Evolutionary conservation across 2,888 invertebrate genomes (phyloP), one percentile per base, ranked within the genome.

Genomic region (Parnassius apollo): DNA sequence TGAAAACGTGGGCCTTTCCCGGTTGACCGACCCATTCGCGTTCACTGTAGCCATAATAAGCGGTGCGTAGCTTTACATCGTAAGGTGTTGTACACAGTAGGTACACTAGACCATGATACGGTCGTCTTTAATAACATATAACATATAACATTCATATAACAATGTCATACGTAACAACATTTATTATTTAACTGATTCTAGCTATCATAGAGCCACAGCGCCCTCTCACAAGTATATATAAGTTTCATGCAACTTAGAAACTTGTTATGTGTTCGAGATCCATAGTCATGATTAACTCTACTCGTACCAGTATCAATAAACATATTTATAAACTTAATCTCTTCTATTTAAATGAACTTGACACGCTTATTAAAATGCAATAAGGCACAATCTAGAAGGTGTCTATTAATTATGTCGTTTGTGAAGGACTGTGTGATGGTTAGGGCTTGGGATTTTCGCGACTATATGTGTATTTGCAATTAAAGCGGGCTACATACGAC

Each of bases 371-470:
- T 71, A 70, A 64, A 67, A 71, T 68, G 67, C 64, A 52, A 45
- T 61, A 56, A 56, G 35, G 68, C 70, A 65, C 60, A 69, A 45
- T 68, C 64, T 71, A 69, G 71, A 72, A 72, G 71, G 71, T 68
- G 68, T 68, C 64, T 66, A 71, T 69, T 65, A 69, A 65, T 60
- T 45, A 2, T 59, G 42, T 53, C 48, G 59, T 54, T 54, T 60
- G 52, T 59, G 25, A 46, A 18, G 11, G 11, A 44, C 44, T 11
- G 11, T 10, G 35, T 35, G 35, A 35, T 35, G 7, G 35, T 4
- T 7, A 35, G 35, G 35, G 35, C 35, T 35, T 35, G 3, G 4
- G 35, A 35, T 35, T 35, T 35, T 35, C 35, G 35, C 4, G 35
- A 35, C 35, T 2, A 25, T 35, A 35, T 3, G 35, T 35, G 7